phyloP scores from a whole-genome alignment of 53 echinoderm and acorn worm species.

The Temnopleurus reevesii region DNA sequence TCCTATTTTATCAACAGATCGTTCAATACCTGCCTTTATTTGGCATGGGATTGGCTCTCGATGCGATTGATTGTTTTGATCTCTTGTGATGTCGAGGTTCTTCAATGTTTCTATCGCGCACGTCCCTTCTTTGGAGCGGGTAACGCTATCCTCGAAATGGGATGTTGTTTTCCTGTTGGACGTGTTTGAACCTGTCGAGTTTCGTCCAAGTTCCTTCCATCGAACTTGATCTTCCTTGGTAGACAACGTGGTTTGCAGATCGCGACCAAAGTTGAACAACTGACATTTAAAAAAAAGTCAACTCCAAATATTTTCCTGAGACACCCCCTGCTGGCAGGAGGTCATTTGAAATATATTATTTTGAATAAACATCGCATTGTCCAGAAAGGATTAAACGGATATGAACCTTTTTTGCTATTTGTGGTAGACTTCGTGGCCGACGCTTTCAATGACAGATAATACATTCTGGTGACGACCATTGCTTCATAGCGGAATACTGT shows the following conservation, averaged over 20 bases:
- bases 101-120: background rate
- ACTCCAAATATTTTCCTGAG: background rate
- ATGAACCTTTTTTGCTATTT: background rate
- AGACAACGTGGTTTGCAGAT: background rate
- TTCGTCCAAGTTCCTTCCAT: background rate
- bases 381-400: background rate
- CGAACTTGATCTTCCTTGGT: background rate
- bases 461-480: no score
- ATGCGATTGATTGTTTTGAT: background rate
- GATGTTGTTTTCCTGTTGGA: background rate
- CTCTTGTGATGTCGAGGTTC: background rate
- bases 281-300: background rate
- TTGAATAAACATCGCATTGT: background rate
- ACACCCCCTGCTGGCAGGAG: no score
- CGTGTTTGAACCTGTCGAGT: background rate
- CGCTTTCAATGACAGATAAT: background rate
- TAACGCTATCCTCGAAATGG: background rate
- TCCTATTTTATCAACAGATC: slow-evolving; percentile 9
- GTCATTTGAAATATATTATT: no score
- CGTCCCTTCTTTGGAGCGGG: background rate
- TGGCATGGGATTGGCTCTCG: background rate
- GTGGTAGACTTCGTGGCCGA: background rate
- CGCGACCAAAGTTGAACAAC: background rate
- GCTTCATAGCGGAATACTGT: background rate
- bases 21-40: background rate